phyloP scores from a whole-genome alignment of 1,140 invertebrate species.

The Pseudomyrmex flavicornis region DNA sequence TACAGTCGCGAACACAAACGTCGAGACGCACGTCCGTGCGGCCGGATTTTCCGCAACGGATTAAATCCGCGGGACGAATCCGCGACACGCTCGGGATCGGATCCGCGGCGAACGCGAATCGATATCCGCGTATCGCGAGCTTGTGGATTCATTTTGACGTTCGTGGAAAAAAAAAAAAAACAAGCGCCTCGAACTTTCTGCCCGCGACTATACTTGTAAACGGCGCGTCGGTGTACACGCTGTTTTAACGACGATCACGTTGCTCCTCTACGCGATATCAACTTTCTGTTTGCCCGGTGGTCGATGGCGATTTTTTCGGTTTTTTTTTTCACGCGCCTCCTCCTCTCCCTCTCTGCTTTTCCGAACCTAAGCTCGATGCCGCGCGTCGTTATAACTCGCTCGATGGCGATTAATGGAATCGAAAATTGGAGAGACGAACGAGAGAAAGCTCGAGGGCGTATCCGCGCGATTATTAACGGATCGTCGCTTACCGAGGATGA shows the following conservation, averaged over 20 bases:
- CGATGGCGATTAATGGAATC: slow-evolving; percentile 44
- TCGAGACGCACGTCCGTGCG: no score
- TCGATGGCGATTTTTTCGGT: slow-evolving; percentile 32
- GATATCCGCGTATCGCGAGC: no score
- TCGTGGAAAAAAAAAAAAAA: no score
- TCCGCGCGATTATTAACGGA: slow-evolving; percentile 28
- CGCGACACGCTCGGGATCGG: no score
- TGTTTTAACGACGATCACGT: slow-evolving; percentile 53
- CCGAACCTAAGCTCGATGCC: not conserved
- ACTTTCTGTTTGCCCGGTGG: slow-evolving; percentile 50
- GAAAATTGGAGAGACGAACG: slow-evolving; percentile 28
- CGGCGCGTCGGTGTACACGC: slow-evolving; percentile 50
- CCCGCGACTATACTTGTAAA: slow-evolving; percentile 27
- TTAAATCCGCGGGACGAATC: no score
- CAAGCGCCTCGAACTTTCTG: no score
- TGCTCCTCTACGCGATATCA: slow-evolving; percentile 34
- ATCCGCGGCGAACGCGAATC: no score
- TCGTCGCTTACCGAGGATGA: slow-evolving; percentile 7
- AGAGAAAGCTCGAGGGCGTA: slow-evolving; percentile 1
- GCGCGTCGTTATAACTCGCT: slow-evolving; percentile 34
- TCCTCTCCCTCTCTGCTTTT: no score
- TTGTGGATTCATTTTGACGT: no score
- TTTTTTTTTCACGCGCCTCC: not conserved
- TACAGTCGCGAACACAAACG: no score
- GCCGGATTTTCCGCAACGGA: no score